These are phyloP conservation scores for Cryptocephalus primarius DNA, from an alignment of 2,888 invertebrate genomes.

Conservation along the genomic window DNA sequence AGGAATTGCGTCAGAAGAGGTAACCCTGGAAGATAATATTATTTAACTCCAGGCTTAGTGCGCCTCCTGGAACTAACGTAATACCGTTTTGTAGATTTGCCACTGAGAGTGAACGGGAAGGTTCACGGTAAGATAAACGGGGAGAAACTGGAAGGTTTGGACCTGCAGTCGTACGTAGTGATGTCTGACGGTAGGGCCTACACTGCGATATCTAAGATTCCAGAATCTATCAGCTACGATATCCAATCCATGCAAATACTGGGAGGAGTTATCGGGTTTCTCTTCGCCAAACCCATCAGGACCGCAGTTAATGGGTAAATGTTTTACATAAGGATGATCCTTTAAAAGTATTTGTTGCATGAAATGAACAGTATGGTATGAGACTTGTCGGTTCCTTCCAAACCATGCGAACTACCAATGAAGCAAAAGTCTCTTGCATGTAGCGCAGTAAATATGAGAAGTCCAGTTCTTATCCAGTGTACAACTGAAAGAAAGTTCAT, in stretches of 20 bases:
- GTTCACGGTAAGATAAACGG: conserved; percentile 78
- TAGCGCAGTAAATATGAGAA: no score
- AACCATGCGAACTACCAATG: no score
- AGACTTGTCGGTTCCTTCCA: no score
- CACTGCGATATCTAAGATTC: conserved; percentile 78
- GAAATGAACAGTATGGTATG: no score
- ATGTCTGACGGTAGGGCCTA: conserved; percentile 80
- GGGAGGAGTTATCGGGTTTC: conserved; percentile 82
- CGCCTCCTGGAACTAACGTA: no score
- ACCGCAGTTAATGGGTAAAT: conserved; percentile 63
- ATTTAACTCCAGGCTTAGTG: no score
- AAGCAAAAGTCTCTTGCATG: no score
- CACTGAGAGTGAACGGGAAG: conserved; percentile 80
- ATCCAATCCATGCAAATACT: conserved; percentile 75
- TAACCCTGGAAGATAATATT: conserved; percentile 16
- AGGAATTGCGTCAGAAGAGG: conserved; percentile 74
- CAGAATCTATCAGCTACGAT: conserved; percentile 61
- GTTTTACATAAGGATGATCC: neutral
- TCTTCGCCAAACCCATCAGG: conserved; percentile 76
- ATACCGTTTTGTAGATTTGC: conserved; percentile 47
- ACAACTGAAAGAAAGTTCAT: no score
- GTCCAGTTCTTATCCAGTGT: no score
- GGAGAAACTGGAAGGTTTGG: conserved; percentile 57
- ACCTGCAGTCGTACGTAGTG: conserved; percentile 87
- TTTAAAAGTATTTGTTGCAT: neutral